phyloP scores from a whole-genome alignment of 2,888 invertebrate species.

The Lamellibrachia satsuma region DNA sequence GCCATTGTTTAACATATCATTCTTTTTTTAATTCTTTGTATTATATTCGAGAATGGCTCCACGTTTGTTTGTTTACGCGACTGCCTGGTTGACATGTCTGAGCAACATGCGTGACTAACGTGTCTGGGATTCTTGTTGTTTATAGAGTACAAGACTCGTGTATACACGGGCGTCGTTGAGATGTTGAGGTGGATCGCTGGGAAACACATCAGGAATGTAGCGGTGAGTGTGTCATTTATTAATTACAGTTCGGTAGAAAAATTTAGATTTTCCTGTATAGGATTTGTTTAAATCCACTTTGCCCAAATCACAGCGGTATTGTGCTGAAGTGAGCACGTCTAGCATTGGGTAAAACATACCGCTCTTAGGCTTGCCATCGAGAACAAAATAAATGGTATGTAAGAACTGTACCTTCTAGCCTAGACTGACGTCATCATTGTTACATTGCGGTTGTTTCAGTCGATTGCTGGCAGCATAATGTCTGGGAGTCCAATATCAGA shows the following conservation, averaged over 20 bases:
- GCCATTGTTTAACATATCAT: no score
- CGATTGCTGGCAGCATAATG: constrained; percentile 91
- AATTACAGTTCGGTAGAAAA: neutral
- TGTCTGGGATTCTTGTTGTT: neutral
- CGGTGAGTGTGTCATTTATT: constrained; percentile 65
- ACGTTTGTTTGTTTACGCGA: no score
- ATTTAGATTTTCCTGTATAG: neutral
- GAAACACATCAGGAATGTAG: constrained; percentile 92
- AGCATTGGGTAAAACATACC: no score
- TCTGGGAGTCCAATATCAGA: constrained; percentile 97
- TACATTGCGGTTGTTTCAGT: constrained; percentile 65
- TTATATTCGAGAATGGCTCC: neutral
- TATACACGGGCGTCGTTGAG: constrained; percentile 73
- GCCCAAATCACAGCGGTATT: no score
- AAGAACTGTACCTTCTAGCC: neutral
- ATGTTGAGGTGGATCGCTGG: constrained; percentile 97
- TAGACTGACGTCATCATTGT: neutral
- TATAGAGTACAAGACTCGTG: constrained; percentile 50
- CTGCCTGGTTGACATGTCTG: no score
- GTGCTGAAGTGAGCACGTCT: no score
- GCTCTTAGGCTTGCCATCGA: no score
- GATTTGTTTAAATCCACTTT: no score
- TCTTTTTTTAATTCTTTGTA: no score
- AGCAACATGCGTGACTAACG: neutral
- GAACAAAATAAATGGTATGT: neutral